phyloP scores from a whole-genome alignment of 2,888 invertebrate species.

The Torymus auratus region DNA sequence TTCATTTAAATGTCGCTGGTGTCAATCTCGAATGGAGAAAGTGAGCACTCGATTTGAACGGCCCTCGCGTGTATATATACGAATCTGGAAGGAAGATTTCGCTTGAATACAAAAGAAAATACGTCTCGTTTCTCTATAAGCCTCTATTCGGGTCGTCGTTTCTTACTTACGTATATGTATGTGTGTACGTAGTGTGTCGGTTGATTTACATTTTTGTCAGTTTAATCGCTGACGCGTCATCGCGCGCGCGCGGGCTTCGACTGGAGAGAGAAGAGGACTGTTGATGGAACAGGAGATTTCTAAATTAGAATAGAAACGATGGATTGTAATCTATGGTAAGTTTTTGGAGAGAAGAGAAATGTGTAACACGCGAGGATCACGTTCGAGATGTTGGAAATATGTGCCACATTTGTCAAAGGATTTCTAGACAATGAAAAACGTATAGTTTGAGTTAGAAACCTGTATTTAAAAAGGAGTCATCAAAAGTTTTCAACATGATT shows the following conservation, averaged over 20 bases:
- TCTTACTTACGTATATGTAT: too few relatives aligned
- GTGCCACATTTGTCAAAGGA: too few relatives aligned
- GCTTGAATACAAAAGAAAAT: conserved; percentile 61
- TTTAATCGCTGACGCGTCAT: conserved; percentile 17
- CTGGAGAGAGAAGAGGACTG: neutral
- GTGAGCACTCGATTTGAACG: conserved; percentile 57
- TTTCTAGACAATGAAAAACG: too few relatives aligned
- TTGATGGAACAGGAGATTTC: neutral
- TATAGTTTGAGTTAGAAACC: too few relatives aligned
- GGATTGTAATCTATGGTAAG: neutral
- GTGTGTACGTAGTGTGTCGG: neutral
- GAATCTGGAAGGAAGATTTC: conserved; percentile 24
- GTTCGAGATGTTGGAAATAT: too few relatives aligned
- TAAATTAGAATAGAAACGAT: neutral
- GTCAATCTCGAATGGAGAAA: conserved; percentile 44
- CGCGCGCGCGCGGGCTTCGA: too few relatives aligned
- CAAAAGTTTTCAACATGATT: too few relatives aligned
- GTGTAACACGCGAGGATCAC: neutral
- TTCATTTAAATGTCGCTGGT: conserved; percentile 50
- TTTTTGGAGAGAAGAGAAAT: neutral
- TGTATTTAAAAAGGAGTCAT: too few relatives aligned
- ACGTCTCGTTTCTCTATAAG: conserved; percentile 1
- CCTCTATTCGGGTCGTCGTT: conserved; percentile 40
- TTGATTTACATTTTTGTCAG: conserved; percentile 30
- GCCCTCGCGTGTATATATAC: conserved; percentile 28